Percentiles rank a stretch among this genome's conserved stretches.
phyloP scores from a whole-genome alignment of 2,797 vertebrate genomes.

The Micrastur ruficollis region DNA sequence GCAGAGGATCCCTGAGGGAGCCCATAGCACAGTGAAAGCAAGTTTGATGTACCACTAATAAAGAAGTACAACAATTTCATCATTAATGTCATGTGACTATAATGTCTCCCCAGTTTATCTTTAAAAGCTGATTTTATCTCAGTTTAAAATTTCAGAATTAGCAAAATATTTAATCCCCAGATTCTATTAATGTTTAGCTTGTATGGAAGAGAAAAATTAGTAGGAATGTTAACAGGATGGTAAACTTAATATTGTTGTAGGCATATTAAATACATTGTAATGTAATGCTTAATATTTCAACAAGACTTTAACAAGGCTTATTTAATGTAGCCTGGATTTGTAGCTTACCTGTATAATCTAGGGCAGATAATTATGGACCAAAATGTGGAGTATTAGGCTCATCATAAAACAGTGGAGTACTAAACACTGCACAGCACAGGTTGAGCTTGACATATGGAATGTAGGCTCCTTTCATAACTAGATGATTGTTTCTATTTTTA shows the following conservation, averaged over 20 bases:
- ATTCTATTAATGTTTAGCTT: not conserved
- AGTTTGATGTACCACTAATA: not conserved
- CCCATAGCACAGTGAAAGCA: not conserved
- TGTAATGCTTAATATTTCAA: not conserved
- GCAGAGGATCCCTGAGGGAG: not conserved
- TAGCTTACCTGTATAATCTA: not conserved
- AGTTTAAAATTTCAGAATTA: not conserved
- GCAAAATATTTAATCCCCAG: not conserved
- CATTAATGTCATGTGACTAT: not conserved
- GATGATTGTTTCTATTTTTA: slow-evolving; percentile 27
- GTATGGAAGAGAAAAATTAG: not conserved
- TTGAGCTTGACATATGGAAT: slow-evolving; percentile 2
- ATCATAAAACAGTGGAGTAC: not conserved
- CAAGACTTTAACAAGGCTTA: not conserved
- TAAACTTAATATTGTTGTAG: not conserved
- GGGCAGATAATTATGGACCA: not conserved
- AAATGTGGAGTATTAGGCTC: not conserved
- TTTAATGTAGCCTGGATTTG: not conserved
- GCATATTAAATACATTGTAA: not conserved
- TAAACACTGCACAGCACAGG: not conserved
- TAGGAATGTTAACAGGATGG: not conserved
- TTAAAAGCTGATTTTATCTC: not conserved
- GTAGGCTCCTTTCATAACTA: not conserved
- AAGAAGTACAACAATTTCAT: not conserved
- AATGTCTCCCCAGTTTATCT: not conserved